Evolutionary conservation across 2,888 invertebrate species (phyloP).

Genomic region (Stenchaetothrips biformis): DNA sequence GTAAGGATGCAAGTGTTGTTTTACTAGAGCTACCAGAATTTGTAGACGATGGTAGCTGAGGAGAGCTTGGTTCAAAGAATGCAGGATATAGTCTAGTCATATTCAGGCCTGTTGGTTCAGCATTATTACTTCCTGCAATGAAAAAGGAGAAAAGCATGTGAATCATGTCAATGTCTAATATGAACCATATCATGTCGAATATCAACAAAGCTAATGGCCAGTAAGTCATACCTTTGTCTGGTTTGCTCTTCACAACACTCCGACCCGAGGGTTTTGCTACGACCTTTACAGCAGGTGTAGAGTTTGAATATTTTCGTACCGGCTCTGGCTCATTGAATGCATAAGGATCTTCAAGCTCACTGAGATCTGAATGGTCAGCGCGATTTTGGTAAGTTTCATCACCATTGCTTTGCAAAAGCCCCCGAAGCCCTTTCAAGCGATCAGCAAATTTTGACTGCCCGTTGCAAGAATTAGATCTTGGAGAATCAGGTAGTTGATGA

Average conservation of each 20-base stretch:
- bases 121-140: not conserved
- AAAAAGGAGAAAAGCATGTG: not conserved
- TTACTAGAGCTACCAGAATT: not conserved
- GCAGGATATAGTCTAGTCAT: slow-evolving; percentile 7
- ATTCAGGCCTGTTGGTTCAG: slow-evolving; percentile 1
- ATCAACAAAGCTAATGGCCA: no score
- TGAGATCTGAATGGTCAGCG: not conserved
- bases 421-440: not conserved
- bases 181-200: no score
- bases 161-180: no score
- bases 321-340: slow-evolving; percentile 4
- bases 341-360: not conserved
- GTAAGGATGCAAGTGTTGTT: not conserved
- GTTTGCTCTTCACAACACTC: not conserved
- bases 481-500: not conserved
- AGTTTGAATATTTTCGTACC: not conserved
- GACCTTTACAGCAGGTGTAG: not conserved
- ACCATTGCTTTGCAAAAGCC: not conserved
- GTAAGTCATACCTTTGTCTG: not conserved
- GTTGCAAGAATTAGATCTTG: not conserved
- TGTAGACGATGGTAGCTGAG: not conserved
- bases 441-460: slow-evolving; percentile 14
- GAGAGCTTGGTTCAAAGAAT: not conserved
- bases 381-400: slow-evolving; percentile 8
- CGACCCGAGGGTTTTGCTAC: not conserved